phyloP scores from a whole-genome alignment of 2,113 vertebrate species.

The Cyanoderma ruficeps region DNA sequence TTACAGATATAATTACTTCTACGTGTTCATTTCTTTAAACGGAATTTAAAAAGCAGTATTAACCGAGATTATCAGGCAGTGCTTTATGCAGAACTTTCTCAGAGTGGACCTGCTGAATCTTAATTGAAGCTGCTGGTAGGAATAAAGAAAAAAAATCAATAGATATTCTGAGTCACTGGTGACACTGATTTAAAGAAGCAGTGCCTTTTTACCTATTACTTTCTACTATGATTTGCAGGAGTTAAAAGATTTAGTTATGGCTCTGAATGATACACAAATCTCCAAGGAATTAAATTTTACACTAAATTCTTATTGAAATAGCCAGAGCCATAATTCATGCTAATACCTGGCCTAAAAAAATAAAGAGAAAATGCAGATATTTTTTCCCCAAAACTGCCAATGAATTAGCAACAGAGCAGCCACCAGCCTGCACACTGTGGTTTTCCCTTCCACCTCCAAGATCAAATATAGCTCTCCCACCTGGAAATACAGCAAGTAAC shows the following conservation, averaged over 20 bases:
- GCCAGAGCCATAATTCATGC: background rate
- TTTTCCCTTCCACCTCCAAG: background rate
- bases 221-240: background rate
- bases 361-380: background rate
- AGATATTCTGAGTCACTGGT: conserved; percentile 26
- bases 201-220: conserved; percentile 1
- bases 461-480: conserved; percentile 24
- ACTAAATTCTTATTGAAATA: background rate
- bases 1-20: background rate
- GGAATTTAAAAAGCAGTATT: background rate
- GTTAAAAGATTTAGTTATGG: background rate
- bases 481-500: conserved; percentile 8
- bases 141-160: conserved; percentile 33
- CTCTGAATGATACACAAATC: background rate
- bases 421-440: background rate
- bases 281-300: background rate
- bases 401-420: background rate
- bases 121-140: conserved; percentile 31
- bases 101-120: conserved; percentile 8
- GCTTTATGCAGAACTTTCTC: background rate
- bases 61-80: background rate
- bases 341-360: background rate
- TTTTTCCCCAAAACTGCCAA: background rate
- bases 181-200: conserved; percentile 36
- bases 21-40: background rate